Percentiles rank a stretch among this genome's conserved stretches.
Conservation (phyloP, 2,797 vertebrate genomes). For the Tinamus major region DNA sequence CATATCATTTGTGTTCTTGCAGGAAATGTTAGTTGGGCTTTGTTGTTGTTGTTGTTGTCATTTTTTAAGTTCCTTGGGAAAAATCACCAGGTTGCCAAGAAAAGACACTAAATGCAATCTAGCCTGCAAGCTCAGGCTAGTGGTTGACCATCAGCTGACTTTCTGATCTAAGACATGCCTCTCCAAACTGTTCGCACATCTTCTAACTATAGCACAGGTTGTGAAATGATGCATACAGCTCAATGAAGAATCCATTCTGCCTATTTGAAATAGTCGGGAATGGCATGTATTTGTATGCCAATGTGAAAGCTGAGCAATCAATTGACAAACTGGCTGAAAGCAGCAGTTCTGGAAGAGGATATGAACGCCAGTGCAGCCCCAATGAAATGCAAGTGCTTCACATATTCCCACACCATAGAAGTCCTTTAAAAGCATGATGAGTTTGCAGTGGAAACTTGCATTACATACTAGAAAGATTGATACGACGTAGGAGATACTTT, state of each 20-base stretch:
- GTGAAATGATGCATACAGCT: neutral
- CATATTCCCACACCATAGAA: neutral
- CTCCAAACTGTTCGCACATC: neutral
- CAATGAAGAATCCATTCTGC: accelerated
- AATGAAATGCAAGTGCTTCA: neutral
- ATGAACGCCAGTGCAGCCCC: neutral
- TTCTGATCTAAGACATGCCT: neutral
- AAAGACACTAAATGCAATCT: neutral
- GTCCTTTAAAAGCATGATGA: neutral
- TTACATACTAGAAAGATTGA: neutral
- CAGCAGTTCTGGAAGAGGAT: neutral
- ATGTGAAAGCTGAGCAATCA: neutral
- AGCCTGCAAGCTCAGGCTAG: neutral
- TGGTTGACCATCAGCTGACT: neutral
- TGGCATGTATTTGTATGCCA: neutral
- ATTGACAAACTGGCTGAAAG: neutral
- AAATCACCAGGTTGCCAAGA: neutral
- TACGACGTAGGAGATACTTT: accelerated
- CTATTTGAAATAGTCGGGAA: neutral
- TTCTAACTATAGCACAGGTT: neutral
- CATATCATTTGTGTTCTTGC: neutral
- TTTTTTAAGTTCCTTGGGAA: neutral
- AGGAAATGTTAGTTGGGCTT: neutral
- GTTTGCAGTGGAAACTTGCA: neutral
- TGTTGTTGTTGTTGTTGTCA: neutral